phyloP scores from a whole-genome alignment of 2,888 invertebrate genomes.

The Drosophila buzzatii region DNA sequence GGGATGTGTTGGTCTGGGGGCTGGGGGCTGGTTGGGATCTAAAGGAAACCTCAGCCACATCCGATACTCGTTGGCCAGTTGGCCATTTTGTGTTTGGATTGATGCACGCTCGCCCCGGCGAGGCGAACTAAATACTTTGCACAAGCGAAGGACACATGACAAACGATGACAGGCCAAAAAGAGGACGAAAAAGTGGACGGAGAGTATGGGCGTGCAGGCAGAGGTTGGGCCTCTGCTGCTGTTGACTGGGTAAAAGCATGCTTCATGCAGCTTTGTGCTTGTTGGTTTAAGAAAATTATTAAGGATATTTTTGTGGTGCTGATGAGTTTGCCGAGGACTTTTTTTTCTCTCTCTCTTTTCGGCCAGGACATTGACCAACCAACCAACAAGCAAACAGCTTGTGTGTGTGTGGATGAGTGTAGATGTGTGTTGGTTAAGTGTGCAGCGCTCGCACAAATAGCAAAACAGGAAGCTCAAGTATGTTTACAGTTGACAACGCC shows the following conservation, averaged over 20 bases:
- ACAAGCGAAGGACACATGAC: conserved; percentile 69
- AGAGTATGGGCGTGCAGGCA: too few relatives aligned
- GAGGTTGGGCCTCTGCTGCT: conserved; percentile 55
- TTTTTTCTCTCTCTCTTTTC: conserved; percentile 28
- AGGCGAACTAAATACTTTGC: conserved; percentile 79
- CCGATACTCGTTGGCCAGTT: conserved; percentile 79
- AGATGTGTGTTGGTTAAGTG: conserved; percentile 46
- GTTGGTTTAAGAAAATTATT: conserved; percentile 83
- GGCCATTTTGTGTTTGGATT: conserved; percentile 74
- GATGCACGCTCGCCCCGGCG: conserved; percentile 74
- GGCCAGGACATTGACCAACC: conserved; percentile 45
- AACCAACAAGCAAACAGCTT: conserved; percentile 54
- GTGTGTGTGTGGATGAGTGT: conserved; percentile 28
- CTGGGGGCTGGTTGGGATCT: neutral
- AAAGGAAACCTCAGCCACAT: conserved; percentile 79
- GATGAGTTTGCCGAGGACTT: conserved; percentile 82
- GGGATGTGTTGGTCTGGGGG: neutral
- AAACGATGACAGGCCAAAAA: conserved; percentile 75
- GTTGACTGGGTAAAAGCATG: conserved; percentile 75
- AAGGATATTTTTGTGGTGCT: conserved; percentile 83
- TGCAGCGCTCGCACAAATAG: conserved; percentile 69
- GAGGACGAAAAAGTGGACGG: conserved; percentile 20
- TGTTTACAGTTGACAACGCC: conserved; percentile 81
- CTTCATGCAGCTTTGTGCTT: conserved; percentile 73
- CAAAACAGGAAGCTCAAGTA: conserved; percentile 78